A percentile compares a stretch with the other conserved stretches of the same genome.
Evolutionary conservation across 2,113 vertebrate genomes (phyloP).

Genomic region (Probosciger aterrimus): DNA sequence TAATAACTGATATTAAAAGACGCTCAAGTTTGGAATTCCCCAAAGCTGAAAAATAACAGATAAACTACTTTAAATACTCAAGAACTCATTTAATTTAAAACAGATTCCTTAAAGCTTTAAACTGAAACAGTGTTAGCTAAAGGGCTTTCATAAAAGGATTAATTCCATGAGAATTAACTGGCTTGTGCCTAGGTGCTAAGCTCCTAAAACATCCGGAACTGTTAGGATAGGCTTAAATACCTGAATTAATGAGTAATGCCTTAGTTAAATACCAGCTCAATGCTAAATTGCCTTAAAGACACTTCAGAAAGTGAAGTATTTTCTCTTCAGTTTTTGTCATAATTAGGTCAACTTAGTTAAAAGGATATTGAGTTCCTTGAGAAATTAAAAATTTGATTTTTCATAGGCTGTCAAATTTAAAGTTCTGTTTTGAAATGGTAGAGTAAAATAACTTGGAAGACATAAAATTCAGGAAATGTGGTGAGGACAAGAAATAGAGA

Average conservation of each 20-base stretch:
- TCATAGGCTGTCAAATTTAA: not conserved
- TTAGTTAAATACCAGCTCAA: not conserved
- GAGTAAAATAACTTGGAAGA: not conserved
- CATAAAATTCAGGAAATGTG: not conserved
- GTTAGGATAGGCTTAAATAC: not conserved
- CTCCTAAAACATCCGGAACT: not conserved
- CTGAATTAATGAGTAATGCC: not conserved
- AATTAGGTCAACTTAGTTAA: not conserved
- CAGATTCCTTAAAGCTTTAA: not conserved
- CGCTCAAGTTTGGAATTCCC: not conserved
- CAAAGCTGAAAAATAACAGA: not conserved
- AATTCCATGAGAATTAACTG: not conserved
- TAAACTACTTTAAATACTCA: not conserved
- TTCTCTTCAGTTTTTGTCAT: not conserved
- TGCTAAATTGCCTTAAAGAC: not conserved
- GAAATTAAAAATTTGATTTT: not conserved
- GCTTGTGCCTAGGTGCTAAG: not conserved
- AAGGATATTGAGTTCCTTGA: not conserved
- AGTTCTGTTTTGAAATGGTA: not conserved
- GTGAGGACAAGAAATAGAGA: too few relatives aligned
- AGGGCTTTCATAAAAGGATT: slow-evolving; percentile 25
- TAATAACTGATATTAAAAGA: not conserved
- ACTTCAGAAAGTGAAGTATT: not conserved
- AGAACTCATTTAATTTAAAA: not conserved
- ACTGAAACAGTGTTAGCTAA: slow-evolving; percentile 3